Conservation (phyloP, 2,113 vertebrate genomes). For the Stomatorhinus ivindoensis region DNA sequence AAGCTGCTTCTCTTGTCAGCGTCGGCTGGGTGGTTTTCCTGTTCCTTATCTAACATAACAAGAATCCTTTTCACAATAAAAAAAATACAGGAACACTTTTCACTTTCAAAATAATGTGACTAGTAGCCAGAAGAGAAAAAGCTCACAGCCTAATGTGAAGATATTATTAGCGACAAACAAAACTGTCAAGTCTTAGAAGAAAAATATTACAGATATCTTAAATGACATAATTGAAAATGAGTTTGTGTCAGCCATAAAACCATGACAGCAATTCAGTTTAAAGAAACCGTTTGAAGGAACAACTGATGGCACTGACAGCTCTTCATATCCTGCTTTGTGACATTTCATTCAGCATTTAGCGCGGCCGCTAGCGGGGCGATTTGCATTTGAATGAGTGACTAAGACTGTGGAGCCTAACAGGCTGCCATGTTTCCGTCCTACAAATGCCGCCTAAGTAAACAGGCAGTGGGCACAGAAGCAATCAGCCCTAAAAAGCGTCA, state of each 20-base stretch:
- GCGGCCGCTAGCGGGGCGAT: background rate
- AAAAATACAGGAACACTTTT: background rate
- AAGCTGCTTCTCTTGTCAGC: background rate
- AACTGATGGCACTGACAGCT: background rate
- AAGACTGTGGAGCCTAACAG: background rate
- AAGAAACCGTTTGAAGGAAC: background rate
- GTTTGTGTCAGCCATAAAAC: background rate
- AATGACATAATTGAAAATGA: background rate
- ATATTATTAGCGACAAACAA: background rate
- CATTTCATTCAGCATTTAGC: background rate
- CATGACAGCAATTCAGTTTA: background rate
- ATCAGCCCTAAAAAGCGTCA: background rate
- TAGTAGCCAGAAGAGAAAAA: background rate
- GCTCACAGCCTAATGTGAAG: background rate
- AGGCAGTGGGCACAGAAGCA: background rate
- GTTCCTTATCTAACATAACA: background rate
- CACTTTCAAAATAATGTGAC: background rate
- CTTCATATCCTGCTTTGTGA: background rate
- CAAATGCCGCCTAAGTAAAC: slow-evolving; percentile 10
- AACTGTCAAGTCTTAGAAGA: background rate
- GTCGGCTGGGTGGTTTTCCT: background rate
- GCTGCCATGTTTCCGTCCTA: background rate
- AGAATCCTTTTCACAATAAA: background rate
- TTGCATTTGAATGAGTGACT: background rate
- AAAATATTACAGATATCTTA: background rate